Evolutionary conservation across 2,113 vertebrate genomes (phyloP).

Genomic region (Myodes glareolus): DNA sequence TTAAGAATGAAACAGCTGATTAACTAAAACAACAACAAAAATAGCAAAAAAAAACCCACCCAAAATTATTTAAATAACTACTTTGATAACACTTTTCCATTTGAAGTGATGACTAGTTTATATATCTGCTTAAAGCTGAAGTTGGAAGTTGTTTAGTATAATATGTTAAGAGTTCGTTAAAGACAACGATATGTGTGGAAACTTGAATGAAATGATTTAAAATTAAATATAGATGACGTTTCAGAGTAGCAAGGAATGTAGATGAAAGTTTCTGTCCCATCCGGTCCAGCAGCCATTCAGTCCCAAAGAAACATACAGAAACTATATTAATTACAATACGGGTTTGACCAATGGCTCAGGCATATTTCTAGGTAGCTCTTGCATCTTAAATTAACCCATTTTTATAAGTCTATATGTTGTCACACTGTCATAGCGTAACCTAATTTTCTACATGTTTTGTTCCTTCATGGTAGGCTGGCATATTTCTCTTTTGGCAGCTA

Average conservation of each 20-base stretch:
- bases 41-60: not conserved
- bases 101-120: not conserved
- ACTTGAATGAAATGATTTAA: conserved; percentile 30
- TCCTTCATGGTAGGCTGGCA: too few species aligned
- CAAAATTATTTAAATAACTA: conserved; percentile 35
- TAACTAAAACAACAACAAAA: not conserved
- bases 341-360: too few species aligned
- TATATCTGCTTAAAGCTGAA: not conserved
- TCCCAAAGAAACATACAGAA: too few species aligned
- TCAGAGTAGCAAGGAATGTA: not conserved
- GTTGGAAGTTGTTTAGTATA: not conserved
- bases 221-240: conserved; percentile 32
- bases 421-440: too few species aligned
- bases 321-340: too few species aligned
- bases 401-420: too few species aligned
- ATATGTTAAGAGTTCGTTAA: not conserved
- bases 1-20: not conserved
- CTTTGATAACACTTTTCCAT: not conserved
- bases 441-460: too few species aligned
- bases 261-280: too few species aligned
- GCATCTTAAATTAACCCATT: too few species aligned
- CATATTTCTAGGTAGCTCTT: too few species aligned
- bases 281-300: too few species aligned
- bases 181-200: not conserved
- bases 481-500: too few species aligned